Conservation (phyloP, 2,888 invertebrate species). For the Tetheella fluctuosa region DNA sequence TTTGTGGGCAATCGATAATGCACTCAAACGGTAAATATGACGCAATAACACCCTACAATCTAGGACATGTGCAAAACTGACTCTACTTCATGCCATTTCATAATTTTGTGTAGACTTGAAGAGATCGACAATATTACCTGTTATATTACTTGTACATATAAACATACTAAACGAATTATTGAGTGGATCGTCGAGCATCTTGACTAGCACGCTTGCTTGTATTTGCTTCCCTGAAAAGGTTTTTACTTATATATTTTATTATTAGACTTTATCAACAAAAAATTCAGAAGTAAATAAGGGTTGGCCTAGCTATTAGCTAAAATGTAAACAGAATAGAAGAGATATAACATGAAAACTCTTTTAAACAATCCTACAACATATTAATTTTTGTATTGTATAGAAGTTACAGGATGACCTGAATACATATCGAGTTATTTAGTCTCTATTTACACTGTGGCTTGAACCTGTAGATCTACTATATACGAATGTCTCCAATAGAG, state of each 20-base stretch:
- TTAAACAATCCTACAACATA: no score
- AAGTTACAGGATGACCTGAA: neutral
- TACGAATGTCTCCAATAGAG: neutral
- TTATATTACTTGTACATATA: neutral
- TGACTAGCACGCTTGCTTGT: neutral
- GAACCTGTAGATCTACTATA: no score
- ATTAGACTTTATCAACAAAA: neutral
- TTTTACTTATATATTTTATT: neutral
- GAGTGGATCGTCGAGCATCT: neutral
- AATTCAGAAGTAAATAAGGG: neutral
- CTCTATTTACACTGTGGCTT: no score
- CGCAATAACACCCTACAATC: neutral
- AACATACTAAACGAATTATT: neutral
- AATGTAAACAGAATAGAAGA: neutral
- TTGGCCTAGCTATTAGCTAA: neutral
- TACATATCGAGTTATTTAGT: neutral
- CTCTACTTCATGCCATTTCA: neutral
- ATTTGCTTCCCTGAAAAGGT: neutral
- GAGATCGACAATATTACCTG: neutral
- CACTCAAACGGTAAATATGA: neutral
- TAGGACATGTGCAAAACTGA: neutral
- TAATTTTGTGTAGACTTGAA: neutral
- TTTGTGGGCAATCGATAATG: constrained; percentile 1
- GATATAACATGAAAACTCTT: neutral
- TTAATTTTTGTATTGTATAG: neutral